Evolutionary conservation across 1,140 invertebrate genomes (phyloP), one percentile per base, ranked within the genome.

Genomic region (Gonioctena quinquepunctata): DNA sequence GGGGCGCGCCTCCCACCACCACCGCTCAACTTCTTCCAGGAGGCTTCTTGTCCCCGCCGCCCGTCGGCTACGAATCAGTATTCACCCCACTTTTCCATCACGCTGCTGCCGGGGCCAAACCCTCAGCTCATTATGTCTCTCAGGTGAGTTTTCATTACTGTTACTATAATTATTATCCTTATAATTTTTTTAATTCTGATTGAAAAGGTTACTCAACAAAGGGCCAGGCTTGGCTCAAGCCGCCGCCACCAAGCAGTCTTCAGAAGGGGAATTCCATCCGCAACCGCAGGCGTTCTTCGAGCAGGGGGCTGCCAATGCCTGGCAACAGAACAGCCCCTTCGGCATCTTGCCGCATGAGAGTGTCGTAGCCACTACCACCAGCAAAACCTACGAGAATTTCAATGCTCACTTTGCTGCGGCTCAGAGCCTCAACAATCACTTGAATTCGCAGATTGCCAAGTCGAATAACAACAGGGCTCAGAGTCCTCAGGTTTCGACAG

Each of bases 311-410:
- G 76, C 88, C 49, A 81, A 87, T 54, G 84, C 86, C 54, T 91
- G 90, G 89, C 89, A 91, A 77, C 89, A 86, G 70, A 92, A 88
- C 79, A 91, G 90, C 76, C 90, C 91, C 0, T 92, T 92, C 82
- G 91, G 91, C 49, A 91, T 93, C 74, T 82, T 93, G 75, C 91
- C 91, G 11, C 91, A 93, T 80, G 91, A 93, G 83, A 92, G 89
- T 83, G 88, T 91, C 70, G 89, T 91, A 68, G 86, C 90, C 1
- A 89, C 88, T 25, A 88, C 89, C 26, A 87, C 87, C 71, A 85
- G 88, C 71, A 86, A 89, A 42, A 84, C 86, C 23, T 91, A 90
- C 81, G 90, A 91, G 76, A 89, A 89, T 74, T 88, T 90, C 69
- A 72, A 71, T 8, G 84, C 89, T 68, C 89, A 90, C 78, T 91